Evolutionary conservation across 2,113 vertebrate genomes (phyloP), one percentile per base, ranked within the genome.

Genomic region (Perca schrenkii): DNA sequence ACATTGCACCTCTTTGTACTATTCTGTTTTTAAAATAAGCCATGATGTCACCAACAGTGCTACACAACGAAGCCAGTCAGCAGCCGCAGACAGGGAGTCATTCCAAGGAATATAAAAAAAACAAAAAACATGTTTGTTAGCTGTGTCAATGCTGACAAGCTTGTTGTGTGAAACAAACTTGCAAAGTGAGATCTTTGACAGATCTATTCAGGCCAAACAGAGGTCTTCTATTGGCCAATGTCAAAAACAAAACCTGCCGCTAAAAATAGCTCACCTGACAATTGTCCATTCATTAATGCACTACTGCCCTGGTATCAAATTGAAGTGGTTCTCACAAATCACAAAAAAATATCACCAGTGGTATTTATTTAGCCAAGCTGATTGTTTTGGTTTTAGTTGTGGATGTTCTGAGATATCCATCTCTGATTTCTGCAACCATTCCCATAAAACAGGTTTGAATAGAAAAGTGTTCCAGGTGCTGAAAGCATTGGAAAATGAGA

Each of bases 1-100:
- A 63, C 62, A n/a, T 34, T 4, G 22, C 34, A 46, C 31, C 22
- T 50, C 60, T 34, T 60, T 52, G 47, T 58, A 70, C 77, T 53
- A 40, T 22, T 67, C 74, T 53, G 13, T 62, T 77, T 56, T 69
- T 40, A 72, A 34, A 53, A 50, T 14, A 28, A 50, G 49, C n/a
- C 63, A 66, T 68, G 74, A 79, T 63, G 83, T 86, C 68, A 75
- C 43, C 53, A 28, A 25, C 43, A 14, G 13, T 25, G 78, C 80
- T 3, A 43, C 16, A 77, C 82, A 87, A 86, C 10, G 28, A 46
- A 57, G 46, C 25, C 74, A 68, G 72, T 87, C 46, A 80, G 36
- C 28, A 31, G 25, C 50, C 4, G 4, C 19, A 21, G 25, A 77
- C 65, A 71, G 43, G 13, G 60, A 72, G 43, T 75, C 60, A 74